A percentile compares a stretch with the other conserved stretches of the same genome.
Conservation (phyloP, 2,797 vertebrate genomes). For the Naso thynnoides region DNA sequence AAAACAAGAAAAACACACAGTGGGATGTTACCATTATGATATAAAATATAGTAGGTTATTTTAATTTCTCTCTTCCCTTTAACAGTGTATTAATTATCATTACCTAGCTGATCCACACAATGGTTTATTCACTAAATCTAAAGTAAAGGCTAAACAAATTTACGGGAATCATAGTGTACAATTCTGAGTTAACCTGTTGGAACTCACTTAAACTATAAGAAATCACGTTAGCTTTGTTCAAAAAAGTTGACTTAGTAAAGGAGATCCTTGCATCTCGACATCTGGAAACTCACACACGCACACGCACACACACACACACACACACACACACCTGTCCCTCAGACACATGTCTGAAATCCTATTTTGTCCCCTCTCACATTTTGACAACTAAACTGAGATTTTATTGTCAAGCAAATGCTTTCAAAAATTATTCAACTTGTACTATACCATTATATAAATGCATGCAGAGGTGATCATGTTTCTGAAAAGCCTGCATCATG, state of each 20-base stretch:
- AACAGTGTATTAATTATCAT: not conserved
- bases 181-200: not conserved
- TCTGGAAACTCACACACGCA: not conserved
- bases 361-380: not conserved
- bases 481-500: constrained; percentile 91
- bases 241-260: not conserved
- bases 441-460: constrained; percentile 91
- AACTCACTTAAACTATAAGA: not conserved
- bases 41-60: not conserved
- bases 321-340: too few species aligned
- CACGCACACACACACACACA: not conserved
- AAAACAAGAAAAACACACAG: not conserved
- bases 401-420: not conserved
- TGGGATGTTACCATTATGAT: not conserved
- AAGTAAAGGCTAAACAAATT: not conserved
- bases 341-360: not conserved
- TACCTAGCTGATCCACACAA: not conserved
- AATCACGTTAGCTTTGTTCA: not conserved
- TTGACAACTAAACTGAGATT: not conserved
- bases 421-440: not conserved
- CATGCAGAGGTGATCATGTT: constrained; percentile 91
- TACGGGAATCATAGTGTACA: not conserved
- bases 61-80: not conserved
- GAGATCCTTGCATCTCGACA: not conserved
- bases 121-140: not conserved